Percentiles rank a stretch among this genome's conserved stretches.
These are phyloP conservation scores for Heterodera schachtii DNA, from an alignment of 1,140 invertebrate species.

Conservation along the genomic window DNA sequence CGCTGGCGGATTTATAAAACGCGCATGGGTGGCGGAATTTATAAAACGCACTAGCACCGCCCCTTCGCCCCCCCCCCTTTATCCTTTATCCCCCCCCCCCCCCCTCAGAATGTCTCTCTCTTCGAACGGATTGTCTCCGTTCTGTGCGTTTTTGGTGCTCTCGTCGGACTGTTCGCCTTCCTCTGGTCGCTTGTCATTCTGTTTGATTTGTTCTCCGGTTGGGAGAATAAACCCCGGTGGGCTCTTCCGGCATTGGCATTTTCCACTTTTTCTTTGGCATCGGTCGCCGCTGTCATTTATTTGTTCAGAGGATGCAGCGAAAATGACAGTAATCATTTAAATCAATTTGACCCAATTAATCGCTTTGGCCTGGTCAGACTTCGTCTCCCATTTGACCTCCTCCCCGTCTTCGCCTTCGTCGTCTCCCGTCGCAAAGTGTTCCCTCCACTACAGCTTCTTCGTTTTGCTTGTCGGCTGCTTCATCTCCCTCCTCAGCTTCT, in stretches of 20 bases:
- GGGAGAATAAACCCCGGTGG: neutral
- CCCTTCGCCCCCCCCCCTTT: too few species aligned
- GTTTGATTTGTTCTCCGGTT: neutral
- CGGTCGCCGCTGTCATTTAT: neutral
- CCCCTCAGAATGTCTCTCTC: neutral
- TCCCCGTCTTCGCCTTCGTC: neutral
- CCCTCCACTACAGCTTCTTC: conserved; percentile 6
- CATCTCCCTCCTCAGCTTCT: neutral
- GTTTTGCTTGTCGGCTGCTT: neutral
- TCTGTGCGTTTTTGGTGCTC: neutral
- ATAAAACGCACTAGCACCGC: too few species aligned
- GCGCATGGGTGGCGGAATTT: too few species aligned
- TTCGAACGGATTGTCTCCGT: neutral
- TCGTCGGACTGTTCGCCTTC: neutral
- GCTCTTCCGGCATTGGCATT: neutral
- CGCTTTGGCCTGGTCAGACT: neutral
- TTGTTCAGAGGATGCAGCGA: conserved; percentile 5
- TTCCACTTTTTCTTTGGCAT: neutral
- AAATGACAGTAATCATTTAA: conserved; percentile 9
- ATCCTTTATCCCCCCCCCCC: too few species aligned
- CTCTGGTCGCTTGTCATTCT: neutral
- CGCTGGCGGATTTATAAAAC: too few species aligned
- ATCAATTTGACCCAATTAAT: neutral
- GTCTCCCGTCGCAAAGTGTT: neutral
- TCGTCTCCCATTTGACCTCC: neutral